These are phyloP conservation scores for Philereme transversata DNA, from an alignment of 2,888 invertebrate genomes.

Conservation along the genomic window DNA sequence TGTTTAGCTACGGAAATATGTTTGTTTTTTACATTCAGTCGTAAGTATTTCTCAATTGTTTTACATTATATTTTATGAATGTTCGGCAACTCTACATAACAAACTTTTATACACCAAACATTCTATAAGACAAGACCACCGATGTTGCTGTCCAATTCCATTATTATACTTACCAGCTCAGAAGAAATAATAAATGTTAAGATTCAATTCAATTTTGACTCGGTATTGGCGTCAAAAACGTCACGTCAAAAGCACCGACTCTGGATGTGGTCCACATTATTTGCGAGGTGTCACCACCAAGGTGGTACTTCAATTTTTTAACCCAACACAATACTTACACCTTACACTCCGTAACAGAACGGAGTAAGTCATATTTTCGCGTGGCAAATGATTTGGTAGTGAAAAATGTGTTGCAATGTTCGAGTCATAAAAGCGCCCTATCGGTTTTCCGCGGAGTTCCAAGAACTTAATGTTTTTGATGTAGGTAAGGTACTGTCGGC, in stretches of 20 bases:
- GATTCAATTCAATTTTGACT: slow-evolving; percentile 38
- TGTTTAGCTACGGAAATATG: no score
- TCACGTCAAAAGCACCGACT: slow-evolving; percentile 58
- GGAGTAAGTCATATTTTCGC: slow-evolving; percentile 35
- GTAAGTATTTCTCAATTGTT: no score
- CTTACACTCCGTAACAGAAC: slow-evolving; percentile 1
- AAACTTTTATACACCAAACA: no score
- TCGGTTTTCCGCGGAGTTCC: slow-evolving; percentile 73
- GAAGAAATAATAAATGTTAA: slow-evolving; percentile 16
- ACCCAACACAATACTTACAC: neutral
- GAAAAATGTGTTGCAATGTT: slow-evolving; percentile 39
- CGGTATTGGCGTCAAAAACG: slow-evolving; percentile 37
- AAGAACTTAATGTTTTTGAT: slow-evolving; percentile 65
- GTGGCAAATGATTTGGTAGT: slow-evolving; percentile 16
- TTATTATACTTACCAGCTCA: slow-evolving; percentile 1
- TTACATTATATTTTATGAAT: no score
- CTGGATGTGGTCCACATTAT: slow-evolving; percentile 61
- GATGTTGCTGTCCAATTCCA: slow-evolving; percentile 19
- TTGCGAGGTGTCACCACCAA: slow-evolving; percentile 68
- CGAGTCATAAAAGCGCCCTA: slow-evolving; percentile 66
- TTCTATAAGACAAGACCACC: slow-evolving; percentile 27
- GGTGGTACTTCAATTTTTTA: slow-evolving; percentile 48
- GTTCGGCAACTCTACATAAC: no score
- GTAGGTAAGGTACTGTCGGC: slow-evolving; percentile 55
- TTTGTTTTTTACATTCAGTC: no score